Percentiles rank a stretch among this genome's conserved stretches.
Conservation (phyloP, 2,797 vertebrate species). For the Sitta carolinensis region DNA sequence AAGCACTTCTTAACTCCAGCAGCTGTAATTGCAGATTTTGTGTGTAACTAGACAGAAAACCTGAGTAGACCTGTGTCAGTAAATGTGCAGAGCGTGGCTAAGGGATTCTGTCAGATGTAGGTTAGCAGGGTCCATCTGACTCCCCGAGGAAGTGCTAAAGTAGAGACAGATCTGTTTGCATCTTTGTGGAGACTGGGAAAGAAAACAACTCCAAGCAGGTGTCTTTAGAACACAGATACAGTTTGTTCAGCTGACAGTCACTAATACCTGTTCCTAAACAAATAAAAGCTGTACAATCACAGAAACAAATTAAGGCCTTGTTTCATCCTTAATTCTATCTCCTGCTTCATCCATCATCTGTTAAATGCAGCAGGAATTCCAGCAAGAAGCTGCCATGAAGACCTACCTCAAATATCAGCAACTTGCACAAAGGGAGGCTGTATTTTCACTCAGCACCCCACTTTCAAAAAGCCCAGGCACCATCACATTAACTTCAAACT, state of each 20-base stretch:
- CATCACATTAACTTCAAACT: background rate
- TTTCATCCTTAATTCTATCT: background rate
- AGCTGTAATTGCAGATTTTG: background rate
- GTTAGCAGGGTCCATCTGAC: background rate
- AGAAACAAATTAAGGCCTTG: background rate
- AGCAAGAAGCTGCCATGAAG: background rate
- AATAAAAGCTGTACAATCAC: background rate
- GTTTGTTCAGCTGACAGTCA: background rate
- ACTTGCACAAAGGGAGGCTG: background rate
- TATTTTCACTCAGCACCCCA: background rate
- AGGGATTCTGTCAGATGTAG: background rate
- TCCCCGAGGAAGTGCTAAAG: background rate
- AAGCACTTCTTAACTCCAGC: background rate
- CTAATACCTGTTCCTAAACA: background rate
- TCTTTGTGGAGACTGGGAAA: background rate
- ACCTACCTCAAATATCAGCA: background rate
- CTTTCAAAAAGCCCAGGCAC: background rate
- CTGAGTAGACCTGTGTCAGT: background rate
- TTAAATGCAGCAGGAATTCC: background rate
- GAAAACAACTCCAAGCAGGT: background rate
- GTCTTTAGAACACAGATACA: background rate
- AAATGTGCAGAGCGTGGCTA: accelerated
- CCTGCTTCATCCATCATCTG: background rate
- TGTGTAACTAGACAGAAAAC: background rate
- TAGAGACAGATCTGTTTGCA: background rate